These are phyloP conservation scores for Fundulus diaphanus DNA, from an alignment of 2,797 vertebrate genomes.

Conservation along the genomic window DNA sequence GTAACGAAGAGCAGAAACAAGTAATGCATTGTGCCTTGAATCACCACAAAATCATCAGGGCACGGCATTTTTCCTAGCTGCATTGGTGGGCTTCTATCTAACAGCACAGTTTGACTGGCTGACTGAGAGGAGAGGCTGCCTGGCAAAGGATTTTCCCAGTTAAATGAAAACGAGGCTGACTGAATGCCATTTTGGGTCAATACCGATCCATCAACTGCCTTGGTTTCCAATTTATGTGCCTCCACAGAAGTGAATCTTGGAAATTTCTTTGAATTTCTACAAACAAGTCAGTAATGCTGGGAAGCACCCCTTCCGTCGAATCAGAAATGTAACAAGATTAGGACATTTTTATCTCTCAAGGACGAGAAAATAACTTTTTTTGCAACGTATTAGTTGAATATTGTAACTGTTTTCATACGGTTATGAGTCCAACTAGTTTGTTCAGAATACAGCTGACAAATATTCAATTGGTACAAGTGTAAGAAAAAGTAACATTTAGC, in stretches of 20 bases:
- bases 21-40: constrained; percentile 1
- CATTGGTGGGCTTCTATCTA: background rate
- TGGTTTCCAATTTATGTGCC: background rate
- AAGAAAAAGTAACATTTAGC: background rate
- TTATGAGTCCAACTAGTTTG: background rate
- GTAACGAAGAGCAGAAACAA: constrained; percentile 15
- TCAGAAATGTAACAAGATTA: background rate
- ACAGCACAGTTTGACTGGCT: too few relatives aligned
- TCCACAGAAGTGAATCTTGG: too few relatives aligned
- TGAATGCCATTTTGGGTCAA: background rate
- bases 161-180: too few relatives aligned
- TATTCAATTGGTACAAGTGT: background rate
- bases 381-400: background rate
- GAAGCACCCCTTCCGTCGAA: background rate
- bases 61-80: background rate
- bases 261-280: background rate
- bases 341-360: background rate
- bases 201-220: background rate
- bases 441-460: background rate
- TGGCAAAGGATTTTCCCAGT: background rate
- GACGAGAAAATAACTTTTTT: background rate
- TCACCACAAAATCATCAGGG: background rate
- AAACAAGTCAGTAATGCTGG: background rate
- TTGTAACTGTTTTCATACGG: background rate
- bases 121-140: too few relatives aligned